Conservation (phyloP, 2,888 invertebrate species). For the Noctua janthe region DNA sequence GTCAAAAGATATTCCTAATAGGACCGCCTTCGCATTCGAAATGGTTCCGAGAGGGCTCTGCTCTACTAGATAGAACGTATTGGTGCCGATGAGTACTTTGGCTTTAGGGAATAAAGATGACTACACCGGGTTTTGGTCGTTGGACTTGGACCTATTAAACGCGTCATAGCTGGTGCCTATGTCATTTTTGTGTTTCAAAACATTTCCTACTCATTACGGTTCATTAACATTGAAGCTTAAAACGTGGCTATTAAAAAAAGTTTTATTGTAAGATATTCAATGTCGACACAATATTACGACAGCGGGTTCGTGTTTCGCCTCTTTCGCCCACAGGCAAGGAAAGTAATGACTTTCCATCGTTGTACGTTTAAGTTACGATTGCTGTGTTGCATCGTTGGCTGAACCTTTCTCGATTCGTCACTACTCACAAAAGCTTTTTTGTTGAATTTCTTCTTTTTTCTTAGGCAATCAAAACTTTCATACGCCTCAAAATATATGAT, state of each 20-base stretch:
- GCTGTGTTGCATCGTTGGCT: slow-evolving; percentile 41
- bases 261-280: slow-evolving; percentile 50
- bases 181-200: slow-evolving; percentile 13
- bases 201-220: slow-evolving; percentile 29
- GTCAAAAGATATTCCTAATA: slow-evolving; percentile 6
- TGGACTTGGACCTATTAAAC: background rate
- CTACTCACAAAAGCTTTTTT: slow-evolving; percentile 63
- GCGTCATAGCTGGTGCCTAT: background rate
- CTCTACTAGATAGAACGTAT: background rate
- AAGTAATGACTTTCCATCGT: slow-evolving; percentile 60
- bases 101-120: background rate
- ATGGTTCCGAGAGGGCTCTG: background rate
- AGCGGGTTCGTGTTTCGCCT: slow-evolving; percentile 45
- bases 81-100: background rate
- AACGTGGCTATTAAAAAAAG: slow-evolving; percentile 36
- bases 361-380: slow-evolving; percentile 46
- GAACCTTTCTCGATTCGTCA: slow-evolving; percentile 68
- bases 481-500: slow-evolving; percentile 21
- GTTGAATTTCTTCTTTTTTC: slow-evolving; percentile 37
- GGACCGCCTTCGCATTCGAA: slow-evolving; percentile 1
- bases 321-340: slow-evolving; percentile 57
- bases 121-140: background rate
- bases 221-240: slow-evolving; percentile 26
- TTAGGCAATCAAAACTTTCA: slow-evolving; percentile 57
- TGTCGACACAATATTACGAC: slow-evolving; percentile 42